These are phyloP conservation scores for Willowsia nigromaculata DNA, from an alignment of 2,888 invertebrate species.

Conservation along the genomic window DNA sequence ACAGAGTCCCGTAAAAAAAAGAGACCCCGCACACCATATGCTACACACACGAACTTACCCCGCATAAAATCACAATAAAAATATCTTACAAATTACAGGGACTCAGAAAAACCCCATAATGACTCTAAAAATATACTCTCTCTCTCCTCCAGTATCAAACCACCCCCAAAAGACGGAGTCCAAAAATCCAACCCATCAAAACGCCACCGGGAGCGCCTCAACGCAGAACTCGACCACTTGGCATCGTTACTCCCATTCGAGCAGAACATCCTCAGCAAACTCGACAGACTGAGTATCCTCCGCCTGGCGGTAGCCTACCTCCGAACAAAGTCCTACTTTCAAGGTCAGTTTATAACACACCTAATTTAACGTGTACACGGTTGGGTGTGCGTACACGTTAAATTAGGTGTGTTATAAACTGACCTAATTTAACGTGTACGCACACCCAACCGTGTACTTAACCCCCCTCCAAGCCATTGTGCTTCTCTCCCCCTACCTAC, in stretches of 20 bases:
- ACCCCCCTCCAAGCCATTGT: slow-evolving; percentile 1
- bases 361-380: too few relatives aligned
- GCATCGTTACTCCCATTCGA: slow-evolving; percentile 97
- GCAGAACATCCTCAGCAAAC: slow-evolving; percentile 97
- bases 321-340: slow-evolving; percentile 99
- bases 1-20: too few relatives aligned
- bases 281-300: slow-evolving; percentile 98
- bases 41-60: too few relatives aligned
- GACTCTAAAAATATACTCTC: neutral
- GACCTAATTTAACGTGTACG: too few relatives aligned
- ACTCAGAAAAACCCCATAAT: too few relatives aligned
- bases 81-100: too few relatives aligned
- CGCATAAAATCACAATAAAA: too few relatives aligned
- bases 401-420: slow-evolving; percentile 80
- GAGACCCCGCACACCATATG: too few relatives aligned
- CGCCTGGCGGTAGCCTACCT: slow-evolving; percentile 98
- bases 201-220: slow-evolving; percentile 97
- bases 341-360: slow-evolving; percentile 90
- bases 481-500: too few relatives aligned
- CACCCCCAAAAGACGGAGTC: slow-evolving; percentile 95
- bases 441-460: neutral
- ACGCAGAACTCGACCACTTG: slow-evolving; percentile 98
- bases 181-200: slow-evolving; percentile 99
- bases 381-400: too few relatives aligned
- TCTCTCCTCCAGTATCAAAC: slow-evolving; percentile 87